Percentiles rank a stretch among this genome's conserved stretches.
phyloP scores from a whole-genome alignment of 2,888 invertebrate genomes.

The Exephanes ischioxanthus region DNA sequence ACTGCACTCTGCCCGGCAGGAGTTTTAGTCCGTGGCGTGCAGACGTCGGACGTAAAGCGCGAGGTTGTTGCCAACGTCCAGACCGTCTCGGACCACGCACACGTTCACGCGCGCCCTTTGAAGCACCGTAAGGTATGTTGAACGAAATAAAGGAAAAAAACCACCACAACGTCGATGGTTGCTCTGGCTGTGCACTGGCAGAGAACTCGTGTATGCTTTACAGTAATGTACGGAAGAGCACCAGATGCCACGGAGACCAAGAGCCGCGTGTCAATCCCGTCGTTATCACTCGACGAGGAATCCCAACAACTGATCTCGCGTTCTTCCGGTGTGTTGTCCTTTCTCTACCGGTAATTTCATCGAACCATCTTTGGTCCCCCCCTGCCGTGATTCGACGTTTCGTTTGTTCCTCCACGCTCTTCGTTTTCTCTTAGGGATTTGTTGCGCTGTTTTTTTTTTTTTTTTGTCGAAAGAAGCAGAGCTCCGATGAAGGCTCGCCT shows the following conservation, averaged over 20 bases:
- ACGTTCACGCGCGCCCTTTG: conserved; percentile 8
- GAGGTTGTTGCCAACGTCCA: conserved; percentile 47
- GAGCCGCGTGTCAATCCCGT: conserved; percentile 30
- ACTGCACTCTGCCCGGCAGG: conserved; percentile 66
- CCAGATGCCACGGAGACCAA: conserved; percentile 3
- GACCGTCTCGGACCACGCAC: conserved; percentile 29
- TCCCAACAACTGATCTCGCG: conserved; percentile 32
- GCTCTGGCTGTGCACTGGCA: background rate
- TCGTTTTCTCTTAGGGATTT: background rate
- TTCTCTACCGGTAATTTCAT: background rate
- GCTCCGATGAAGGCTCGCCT: conserved; percentile 60
- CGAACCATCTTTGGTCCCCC: background rate
- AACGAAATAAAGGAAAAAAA: background rate
- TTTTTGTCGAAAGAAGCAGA: conserved; percentile 28
- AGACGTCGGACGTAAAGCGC: conserved; percentile 43
- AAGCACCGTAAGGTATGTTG: background rate
- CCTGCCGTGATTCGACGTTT: background rate
- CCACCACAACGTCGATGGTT: background rate
- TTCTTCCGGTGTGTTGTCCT: conserved; percentile 22
- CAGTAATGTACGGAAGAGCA: background rate
- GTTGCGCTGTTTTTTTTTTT: background rate
- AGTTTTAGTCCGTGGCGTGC: conserved; percentile 57
- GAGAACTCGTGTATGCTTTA: background rate
- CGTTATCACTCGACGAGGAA: conserved; percentile 12
- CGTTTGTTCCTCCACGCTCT: background rate